phyloP scores from a whole-genome alignment of 2,888 invertebrate species.

The Sesamia inferens region DNA sequence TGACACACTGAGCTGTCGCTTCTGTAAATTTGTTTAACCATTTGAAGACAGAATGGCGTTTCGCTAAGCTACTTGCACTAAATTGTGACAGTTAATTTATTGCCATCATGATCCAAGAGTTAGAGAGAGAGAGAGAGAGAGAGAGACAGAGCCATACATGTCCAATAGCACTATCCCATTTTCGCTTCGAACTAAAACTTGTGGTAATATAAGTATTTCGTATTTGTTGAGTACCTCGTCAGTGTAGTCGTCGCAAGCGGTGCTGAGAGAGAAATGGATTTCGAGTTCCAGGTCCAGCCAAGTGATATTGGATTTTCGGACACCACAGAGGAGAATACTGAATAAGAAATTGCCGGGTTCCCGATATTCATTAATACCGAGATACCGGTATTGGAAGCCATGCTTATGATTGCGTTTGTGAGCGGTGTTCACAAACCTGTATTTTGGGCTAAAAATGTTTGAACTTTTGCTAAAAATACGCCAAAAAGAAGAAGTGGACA shows the following conservation, averaged over 20 bases:
- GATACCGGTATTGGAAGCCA: too few species aligned
- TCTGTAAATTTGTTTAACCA: conserved; percentile 14
- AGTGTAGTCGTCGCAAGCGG: neutral
- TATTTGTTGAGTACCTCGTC: neutral
- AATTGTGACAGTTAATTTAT: neutral
- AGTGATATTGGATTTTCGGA: neutral
- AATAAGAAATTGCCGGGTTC: too few species aligned
- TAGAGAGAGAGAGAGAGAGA: too few species aligned
- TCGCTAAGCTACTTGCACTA: neutral
- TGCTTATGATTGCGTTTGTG: too few species aligned
- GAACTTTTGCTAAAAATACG: too few species aligned
- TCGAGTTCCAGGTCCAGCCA: neutral
- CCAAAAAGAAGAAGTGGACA: neutral
- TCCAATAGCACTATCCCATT: neutral
- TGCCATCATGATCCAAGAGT: neutral
- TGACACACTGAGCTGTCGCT: neutral
- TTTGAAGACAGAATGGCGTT: neutral
- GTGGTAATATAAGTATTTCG: too few species aligned
- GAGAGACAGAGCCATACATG: neutral
- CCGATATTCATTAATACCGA: too few species aligned
- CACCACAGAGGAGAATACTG: too few species aligned
- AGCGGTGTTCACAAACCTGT: too few species aligned
- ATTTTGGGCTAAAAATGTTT: too few species aligned
- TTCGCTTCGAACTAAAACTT: neutral
- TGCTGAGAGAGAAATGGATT: neutral